Base-by-base conservation (phyloP, 2,888 invertebrate genomes). In the Agrotis segetum region DNA sequence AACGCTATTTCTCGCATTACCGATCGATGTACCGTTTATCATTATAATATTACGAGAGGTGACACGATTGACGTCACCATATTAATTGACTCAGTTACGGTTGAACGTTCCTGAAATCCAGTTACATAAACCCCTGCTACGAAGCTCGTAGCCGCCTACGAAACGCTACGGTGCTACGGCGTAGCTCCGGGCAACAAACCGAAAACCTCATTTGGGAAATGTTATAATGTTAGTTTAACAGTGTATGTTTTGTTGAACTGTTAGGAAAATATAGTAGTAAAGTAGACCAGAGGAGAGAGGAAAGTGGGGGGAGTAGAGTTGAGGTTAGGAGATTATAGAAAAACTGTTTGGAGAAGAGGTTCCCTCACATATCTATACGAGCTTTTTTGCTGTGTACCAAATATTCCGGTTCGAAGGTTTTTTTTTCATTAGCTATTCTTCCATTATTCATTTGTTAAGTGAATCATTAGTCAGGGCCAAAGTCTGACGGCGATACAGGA, bases 61-160 rank as follows among this genome's bases (percentile, higher is more conserved):
- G 72, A 73, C 61, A 46, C 50, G 66, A 56, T 52, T 74, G 80
- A 83, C 81, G 77, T 79, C 78, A 83, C 67, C 70, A 71, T 56
- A 77, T 81, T 84, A 88, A 86, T 85, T 77, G 73, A 80, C 62
- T 79, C 74, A 71, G 73, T 74, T 67, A 81, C 77, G 83, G 79
- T 46, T 73, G 81, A 81, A 71, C 73, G 83, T 65, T 50, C 59
- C 69, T 69, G 67, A 82, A 88, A 88, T 86, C 77, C 73, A 79
- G 84, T 87, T 85, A 84, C 60, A 55, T 73, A 66, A 62, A 82
- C 78, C 74, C 63, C 66, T 73, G 86, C 87, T 86, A 87, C 83
- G 82, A 19, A 34, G 56, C 34, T 34, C n/a, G 56, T 56, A 56
- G 56, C 56, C 55, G 74, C 50, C 79, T 85, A 80, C 82, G 80